Conservation (phyloP, 2,888 invertebrate species). For the Rhopalosiphum nymphaeae region DNA sequence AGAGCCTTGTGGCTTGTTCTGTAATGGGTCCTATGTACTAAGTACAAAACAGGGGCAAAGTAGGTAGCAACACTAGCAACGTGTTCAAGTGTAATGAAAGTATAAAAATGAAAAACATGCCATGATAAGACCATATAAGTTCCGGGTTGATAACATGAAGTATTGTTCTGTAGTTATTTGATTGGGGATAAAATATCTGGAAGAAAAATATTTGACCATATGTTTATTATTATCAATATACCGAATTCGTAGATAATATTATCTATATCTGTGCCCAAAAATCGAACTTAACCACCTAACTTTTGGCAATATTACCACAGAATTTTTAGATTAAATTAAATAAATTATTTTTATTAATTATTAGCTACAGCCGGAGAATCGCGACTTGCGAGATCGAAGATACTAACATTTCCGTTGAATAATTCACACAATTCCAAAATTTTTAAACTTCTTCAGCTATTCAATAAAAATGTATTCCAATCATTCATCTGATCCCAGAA, state of each 20-base stretch:
- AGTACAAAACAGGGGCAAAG: no score
- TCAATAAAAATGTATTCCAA: constrained; percentile 67
- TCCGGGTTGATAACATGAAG: not conserved
- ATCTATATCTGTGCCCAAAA: no score
- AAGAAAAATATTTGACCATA: no score
- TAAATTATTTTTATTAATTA: no score
- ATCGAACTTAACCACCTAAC: no score
- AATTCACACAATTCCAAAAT: not conserved
- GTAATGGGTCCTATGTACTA: not conserved
- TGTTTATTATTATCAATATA: no score
- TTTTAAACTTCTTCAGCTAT: not conserved
- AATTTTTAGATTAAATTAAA: not conserved
- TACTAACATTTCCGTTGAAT: not conserved
- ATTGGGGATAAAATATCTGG: no score
- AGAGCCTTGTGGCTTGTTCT: no score
- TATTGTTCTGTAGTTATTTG: no score
- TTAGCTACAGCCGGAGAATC: not conserved
- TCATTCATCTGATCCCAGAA: constrained; percentile 75
- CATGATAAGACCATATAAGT: not conserved
- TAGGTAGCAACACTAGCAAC: not conserved
- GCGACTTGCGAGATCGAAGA: not conserved
- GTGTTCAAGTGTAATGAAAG: constrained; percentile 28
- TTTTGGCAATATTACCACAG: no score
- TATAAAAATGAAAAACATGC: not conserved
- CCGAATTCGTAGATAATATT: no score